These are phyloP conservation scores for Hipposideros larvatus DNA, from an alignment of 2,797 vertebrate genomes.

Conservation along the genomic window DNA sequence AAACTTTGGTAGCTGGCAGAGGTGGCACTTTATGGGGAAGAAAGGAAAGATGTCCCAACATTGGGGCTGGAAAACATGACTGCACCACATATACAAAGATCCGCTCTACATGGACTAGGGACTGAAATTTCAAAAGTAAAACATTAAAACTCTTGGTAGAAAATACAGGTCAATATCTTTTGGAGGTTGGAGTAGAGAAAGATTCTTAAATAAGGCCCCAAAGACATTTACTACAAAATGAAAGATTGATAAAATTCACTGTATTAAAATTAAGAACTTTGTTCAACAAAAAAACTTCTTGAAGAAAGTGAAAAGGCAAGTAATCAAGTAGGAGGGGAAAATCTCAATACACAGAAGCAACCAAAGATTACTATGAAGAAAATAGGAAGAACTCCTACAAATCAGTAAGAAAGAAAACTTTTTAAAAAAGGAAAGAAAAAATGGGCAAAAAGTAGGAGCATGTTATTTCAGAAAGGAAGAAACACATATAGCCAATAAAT, in stretches of 20 bases:
- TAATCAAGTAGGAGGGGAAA: neutral
- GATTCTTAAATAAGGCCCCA: neutral
- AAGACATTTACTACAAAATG: neutral
- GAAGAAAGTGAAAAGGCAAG: neutral
- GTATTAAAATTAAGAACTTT: neutral
- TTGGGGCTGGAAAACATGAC: neutral
- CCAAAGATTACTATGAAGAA: neutral
- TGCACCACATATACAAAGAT: neutral
- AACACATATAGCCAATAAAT: neutral
- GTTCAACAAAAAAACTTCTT: neutral
- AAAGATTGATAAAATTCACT: neutral
- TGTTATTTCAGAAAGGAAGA: neutral
- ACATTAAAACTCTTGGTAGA: neutral
- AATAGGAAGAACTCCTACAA: neutral
- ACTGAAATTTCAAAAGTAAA: neutral
- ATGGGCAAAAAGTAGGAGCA: neutral
- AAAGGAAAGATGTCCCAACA: neutral
- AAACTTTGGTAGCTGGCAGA: neutral
- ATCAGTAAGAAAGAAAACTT: neutral
- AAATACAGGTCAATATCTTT: neutral
- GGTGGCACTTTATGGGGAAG: fast-evolving
- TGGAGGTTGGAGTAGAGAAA: neutral
- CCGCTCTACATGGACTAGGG: too few relatives aligned
- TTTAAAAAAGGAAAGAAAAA: neutral
- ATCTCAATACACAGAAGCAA: neutral